Percentiles rank a stretch among this genome's conserved stretches.
Conservation (phyloP, 2,797 vertebrate species). For the Enteromius treurensis region DNA sequence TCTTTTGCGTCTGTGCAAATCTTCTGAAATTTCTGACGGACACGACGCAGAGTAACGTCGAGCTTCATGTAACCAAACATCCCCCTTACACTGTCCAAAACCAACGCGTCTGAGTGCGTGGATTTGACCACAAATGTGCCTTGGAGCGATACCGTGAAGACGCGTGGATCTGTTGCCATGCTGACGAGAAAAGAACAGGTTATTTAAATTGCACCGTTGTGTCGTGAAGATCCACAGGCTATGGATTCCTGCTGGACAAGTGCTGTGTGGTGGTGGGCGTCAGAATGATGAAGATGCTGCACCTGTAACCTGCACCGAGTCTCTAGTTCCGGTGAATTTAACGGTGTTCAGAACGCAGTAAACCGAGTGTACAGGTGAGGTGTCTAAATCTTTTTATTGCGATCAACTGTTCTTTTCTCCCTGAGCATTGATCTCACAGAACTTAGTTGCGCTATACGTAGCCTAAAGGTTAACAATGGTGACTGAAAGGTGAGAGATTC, state of each 20-base stretch:
- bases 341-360: slow-evolving; percentile 10
- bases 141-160: not conserved
- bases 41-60: not conserved
- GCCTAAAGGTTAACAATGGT: not conserved
- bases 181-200: slow-evolving; percentile 1
- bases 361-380: not conserved
- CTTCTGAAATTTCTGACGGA: not conserved
- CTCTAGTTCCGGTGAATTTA: slow-evolving; percentile 22
- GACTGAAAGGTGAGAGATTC: not conserved
- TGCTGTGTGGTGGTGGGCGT: not conserved
- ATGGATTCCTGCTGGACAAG: not conserved
- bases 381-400: not conserved
- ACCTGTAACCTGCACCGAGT: slow-evolving; percentile 53
- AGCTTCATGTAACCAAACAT: not conserved
- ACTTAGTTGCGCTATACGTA: not conserved
- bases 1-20: not conserved
- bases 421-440: not conserved
- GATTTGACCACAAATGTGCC: not conserved
- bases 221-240: not conserved
- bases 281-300: slow-evolving; percentile 33
- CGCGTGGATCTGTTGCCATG: slow-evolving; percentile 28
- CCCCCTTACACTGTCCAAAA: not conserved
- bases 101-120: not conserved
- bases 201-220: not conserved
- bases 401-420: not conserved